Conservation (phyloP, 2,797 vertebrate genomes). For the Peromyscus melanophrys region DNA sequence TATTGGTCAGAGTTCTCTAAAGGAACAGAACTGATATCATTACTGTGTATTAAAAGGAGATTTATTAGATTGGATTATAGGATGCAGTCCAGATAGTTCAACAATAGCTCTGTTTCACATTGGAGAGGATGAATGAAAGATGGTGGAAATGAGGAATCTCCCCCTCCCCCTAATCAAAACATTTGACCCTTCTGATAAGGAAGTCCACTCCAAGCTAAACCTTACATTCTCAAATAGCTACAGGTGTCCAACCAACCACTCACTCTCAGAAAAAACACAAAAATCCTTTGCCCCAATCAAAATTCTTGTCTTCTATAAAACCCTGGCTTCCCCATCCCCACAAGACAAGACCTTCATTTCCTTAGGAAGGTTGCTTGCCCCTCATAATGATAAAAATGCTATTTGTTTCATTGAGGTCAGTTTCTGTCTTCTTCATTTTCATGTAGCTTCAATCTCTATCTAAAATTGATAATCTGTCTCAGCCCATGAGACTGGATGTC, state of each 20-base stretch:
- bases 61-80: neutral
- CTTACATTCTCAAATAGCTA: neutral
- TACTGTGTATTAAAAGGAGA: neutral
- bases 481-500: neutral
- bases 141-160: neutral
- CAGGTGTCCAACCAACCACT: neutral
- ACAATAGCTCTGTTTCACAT: neutral
- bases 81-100: neutral
- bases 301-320: neutral
- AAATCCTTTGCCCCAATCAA: neutral
- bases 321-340: neutral
- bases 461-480: neutral
- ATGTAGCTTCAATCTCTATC: neutral
- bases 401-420: neutral
- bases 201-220: neutral
- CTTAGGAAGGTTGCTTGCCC: neutral
- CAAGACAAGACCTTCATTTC: neutral
- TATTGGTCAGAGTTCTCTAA: neutral
- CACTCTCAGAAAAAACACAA: neutral
- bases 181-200: neutral
- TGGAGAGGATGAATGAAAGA: neutral
- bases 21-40: neutral
- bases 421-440: neutral
- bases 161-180: neutral
- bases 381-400: neutral